These are phyloP conservation scores for Hypanus sabinus DNA, from an alignment of 2,113 vertebrate species.

Conservation along the genomic window DNA sequence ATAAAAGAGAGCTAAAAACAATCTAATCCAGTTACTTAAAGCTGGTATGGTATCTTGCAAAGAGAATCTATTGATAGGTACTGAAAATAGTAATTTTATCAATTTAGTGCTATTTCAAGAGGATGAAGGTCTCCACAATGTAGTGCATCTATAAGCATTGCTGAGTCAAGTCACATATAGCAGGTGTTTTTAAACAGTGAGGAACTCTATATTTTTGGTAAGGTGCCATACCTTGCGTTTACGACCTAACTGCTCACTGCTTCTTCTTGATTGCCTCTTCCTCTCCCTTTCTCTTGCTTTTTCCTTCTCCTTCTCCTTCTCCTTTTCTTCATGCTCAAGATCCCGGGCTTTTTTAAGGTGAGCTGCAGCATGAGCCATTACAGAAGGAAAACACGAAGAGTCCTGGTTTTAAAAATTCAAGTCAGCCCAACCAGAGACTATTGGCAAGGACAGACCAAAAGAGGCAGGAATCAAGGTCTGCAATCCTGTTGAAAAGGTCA, in stretches of 20 bases:
- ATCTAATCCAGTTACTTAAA: slow-evolving; percentile 29
- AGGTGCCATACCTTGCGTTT: slow-evolving; percentile 81
- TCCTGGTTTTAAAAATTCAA: slow-evolving; percentile 29
- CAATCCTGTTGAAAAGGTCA: slow-evolving; percentile 51
- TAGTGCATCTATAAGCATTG: slow-evolving; percentile 31
- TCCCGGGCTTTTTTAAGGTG: slow-evolving; percentile 94
- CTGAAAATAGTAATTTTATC: neutral
- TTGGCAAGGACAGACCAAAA: neutral
- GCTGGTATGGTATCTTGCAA: neutral
- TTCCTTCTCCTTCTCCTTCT: slow-evolving; percentile 69
- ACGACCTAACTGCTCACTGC: slow-evolving; percentile 80
- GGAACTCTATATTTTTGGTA: neutral
- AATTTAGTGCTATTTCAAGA: neutral
- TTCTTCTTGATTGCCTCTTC: slow-evolving; percentile 72
- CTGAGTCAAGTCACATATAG: slow-evolving; percentile 2
- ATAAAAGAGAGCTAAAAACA: neutral
- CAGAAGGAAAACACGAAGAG: slow-evolving; percentile 44
- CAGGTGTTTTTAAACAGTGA: slow-evolving; percentile 9
- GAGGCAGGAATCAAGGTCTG: slow-evolving; percentile 46
- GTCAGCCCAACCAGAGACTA: slow-evolving; percentile 42
- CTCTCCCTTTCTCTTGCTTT: slow-evolving; percentile 81
- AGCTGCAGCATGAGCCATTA: slow-evolving; percentile 92
- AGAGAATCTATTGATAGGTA: neutral
- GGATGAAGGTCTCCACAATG: neutral
- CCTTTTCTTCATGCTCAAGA: slow-evolving; percentile 64